A percentile compares a stretch with the other conserved stretches of the same genome.
These are phyloP conservation scores for Miopithecus talapoin DNA, from an alignment of 2,797 vertebrate genomes.

Conservation along the genomic window DNA sequence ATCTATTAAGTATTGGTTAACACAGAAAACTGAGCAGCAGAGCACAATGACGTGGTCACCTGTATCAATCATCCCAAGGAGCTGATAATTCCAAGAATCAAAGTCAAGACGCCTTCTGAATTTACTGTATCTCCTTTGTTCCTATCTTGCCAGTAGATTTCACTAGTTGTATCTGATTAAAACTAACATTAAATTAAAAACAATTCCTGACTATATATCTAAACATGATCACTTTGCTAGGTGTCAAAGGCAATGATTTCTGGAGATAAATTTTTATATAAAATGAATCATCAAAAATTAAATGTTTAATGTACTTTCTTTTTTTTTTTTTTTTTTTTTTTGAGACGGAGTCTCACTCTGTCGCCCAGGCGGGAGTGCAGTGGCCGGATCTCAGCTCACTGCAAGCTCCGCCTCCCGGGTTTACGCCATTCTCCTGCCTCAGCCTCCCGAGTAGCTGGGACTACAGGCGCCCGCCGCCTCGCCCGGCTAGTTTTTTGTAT, in stretches of 20 bases:
- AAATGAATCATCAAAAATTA: background rate
- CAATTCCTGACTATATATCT: background rate
- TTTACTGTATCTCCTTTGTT: background rate
- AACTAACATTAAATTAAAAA: background rate
- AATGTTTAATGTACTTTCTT: background rate
- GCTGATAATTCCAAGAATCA: background rate
- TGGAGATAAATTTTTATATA: background rate
- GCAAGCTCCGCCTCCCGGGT: no score
- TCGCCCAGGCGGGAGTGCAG: no score
- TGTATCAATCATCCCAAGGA: background rate
- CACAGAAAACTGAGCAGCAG: background rate
- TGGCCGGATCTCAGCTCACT: no score
- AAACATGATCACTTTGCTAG: background rate
- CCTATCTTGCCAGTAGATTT: background rate
- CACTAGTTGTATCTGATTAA: background rate
- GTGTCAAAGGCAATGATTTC: background rate
- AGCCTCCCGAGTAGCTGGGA: no score
- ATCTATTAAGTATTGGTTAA: background rate
- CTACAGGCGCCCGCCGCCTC: no score
- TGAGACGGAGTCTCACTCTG: no score
- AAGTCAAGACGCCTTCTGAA: background rate
- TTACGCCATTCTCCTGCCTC: no score
- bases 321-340: no score
- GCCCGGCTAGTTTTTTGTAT: no score
- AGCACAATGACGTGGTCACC: background rate